Evolutionary conservation across 1,140 invertebrate genomes (phyloP).

Genomic region (Babylonia areolata): DNA sequence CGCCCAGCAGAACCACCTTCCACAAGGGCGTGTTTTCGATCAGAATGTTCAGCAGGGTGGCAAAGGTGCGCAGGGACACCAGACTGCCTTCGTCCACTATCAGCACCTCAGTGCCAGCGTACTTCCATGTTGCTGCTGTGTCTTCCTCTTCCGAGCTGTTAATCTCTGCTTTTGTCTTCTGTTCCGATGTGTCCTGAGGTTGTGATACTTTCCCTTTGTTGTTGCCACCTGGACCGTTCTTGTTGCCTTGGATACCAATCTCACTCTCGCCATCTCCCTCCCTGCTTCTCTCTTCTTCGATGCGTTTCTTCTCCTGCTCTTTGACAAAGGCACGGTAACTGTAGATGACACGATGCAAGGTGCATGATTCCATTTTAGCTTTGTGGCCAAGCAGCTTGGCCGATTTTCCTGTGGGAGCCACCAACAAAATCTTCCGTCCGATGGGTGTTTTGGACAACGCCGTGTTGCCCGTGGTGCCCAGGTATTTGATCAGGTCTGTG

Average conservation of each 20-base stretch:
- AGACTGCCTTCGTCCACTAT: constrained; percentile 73
- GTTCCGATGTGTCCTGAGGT: neutral
- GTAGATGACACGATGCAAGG: constrained; percentile 68
- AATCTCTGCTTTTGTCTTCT: neutral
- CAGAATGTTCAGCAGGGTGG: constrained; percentile 61
- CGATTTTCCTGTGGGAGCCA: constrained; percentile 71
- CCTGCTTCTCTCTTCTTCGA: neutral
- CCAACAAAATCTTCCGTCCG: constrained; percentile 48
- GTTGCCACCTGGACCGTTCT: neutral
- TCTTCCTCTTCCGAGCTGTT: neutral
- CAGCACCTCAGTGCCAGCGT: constrained; percentile 54
- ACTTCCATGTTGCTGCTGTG: too few species aligned
- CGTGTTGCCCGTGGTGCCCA: neutral
- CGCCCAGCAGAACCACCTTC: constrained; percentile 68
- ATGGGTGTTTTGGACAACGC: constrained; percentile 13
- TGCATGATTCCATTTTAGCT: constrained; percentile 59
- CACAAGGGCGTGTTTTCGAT: constrained; percentile 58
- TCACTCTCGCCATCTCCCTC: neutral
- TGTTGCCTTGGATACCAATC: too few species aligned
- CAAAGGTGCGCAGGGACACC: constrained; percentile 67
- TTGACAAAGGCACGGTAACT: constrained; percentile 56
- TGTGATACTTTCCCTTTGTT: constrained; percentile 4
- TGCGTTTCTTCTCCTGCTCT: constrained; percentile 2
- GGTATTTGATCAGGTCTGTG: constrained; percentile 22
- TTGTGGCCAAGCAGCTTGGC: constrained; percentile 68